These are phyloP conservation scores for Vesta saturnalis DNA, from an alignment of 2,888 invertebrate species.

Conservation along the genomic window DNA sequence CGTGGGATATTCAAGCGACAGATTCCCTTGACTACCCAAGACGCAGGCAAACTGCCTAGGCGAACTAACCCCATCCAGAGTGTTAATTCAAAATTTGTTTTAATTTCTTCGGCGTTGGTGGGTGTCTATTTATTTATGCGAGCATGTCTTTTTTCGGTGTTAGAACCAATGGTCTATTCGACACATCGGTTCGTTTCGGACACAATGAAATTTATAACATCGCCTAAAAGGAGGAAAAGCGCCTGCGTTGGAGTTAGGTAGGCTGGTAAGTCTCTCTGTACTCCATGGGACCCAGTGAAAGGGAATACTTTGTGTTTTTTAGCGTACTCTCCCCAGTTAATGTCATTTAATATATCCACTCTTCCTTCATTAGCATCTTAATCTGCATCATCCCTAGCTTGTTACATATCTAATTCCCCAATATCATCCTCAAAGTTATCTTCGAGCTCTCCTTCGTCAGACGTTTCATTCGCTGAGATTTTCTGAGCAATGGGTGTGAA, in stretches of 20 bases:
- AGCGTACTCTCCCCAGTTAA: too few species aligned
- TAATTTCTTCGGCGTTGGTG: constrained; percentile 33
- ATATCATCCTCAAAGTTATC: too few species aligned
- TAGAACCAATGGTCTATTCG: constrained; percentile 12
- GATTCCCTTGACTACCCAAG: constrained; percentile 22
- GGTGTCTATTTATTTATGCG: constrained; percentile 19
- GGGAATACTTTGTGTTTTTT: too few species aligned
- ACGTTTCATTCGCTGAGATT: too few species aligned
- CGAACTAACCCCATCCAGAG: constrained; percentile 30
- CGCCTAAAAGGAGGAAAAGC: constrained; percentile 15
- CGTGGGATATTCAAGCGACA: constrained; percentile 21
- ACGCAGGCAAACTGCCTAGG: constrained; percentile 12
- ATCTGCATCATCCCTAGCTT: too few species aligned
- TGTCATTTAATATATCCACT: too few species aligned
- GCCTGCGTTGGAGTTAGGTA: constrained; percentile 13
- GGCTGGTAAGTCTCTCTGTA: constrained; percentile 13
- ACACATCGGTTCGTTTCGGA: constrained; percentile 25
- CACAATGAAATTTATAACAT: constrained; percentile 17
- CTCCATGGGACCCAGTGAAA: too few species aligned
- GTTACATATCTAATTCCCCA: too few species aligned
- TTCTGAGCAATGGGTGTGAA: too few species aligned
- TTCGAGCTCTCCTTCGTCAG: too few species aligned
- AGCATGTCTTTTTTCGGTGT: constrained; percentile 4
- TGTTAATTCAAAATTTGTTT: constrained; percentile 26
- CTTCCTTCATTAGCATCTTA: too few species aligned